phyloP scores from a whole-genome alignment of 35 echinoderm and acorn worm species.

The Apostichopus parvimensis region DNA sequence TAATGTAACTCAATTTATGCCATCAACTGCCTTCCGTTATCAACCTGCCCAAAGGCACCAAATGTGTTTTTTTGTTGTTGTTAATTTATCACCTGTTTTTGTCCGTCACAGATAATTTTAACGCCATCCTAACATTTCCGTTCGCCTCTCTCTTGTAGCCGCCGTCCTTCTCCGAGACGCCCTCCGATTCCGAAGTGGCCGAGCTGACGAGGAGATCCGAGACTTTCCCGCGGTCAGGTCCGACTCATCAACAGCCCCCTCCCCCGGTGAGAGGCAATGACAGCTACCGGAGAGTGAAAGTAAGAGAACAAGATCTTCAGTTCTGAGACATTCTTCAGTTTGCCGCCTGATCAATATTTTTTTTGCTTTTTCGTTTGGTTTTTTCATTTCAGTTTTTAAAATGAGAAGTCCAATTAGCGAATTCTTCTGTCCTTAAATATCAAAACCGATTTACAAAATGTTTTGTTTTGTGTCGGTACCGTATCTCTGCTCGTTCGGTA shows the following conservation, averaged over 20 bases:
- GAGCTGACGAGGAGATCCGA: conserved; percentile 46
- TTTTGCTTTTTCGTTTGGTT: background rate
- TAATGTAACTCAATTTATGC: too few species aligned
- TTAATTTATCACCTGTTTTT: too few species aligned
- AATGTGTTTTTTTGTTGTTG: too few species aligned
- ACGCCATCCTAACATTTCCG: too few species aligned
- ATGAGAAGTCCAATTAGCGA: background rate
- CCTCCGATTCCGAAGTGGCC: conserved; percentile 47
- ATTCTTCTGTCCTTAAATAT: background rate
- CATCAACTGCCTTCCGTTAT: too few species aligned
- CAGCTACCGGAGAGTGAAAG: conserved; percentile 53
- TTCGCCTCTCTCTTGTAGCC: background rate
- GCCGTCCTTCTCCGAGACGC: conserved; percentile 17
- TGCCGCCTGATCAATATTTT: background rate
- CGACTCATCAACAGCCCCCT: conserved; percentile 15
- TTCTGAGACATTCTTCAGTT: background rate
- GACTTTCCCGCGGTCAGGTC: background rate
- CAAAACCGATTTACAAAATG: too few species aligned
- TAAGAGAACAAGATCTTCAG: conserved; percentile 18
- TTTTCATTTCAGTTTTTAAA: background rate
- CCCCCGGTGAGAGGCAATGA: conserved; percentile 32
- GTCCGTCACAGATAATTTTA: too few species aligned
- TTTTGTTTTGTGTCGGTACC: too few species aligned
- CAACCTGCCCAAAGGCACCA: too few species aligned
- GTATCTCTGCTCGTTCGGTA: too few species aligned